Percentiles rank a stretch among this genome's conserved stretches.
Conservation (phyloP, 2,888 invertebrate genomes). For the Lingula anatina region DNA sequence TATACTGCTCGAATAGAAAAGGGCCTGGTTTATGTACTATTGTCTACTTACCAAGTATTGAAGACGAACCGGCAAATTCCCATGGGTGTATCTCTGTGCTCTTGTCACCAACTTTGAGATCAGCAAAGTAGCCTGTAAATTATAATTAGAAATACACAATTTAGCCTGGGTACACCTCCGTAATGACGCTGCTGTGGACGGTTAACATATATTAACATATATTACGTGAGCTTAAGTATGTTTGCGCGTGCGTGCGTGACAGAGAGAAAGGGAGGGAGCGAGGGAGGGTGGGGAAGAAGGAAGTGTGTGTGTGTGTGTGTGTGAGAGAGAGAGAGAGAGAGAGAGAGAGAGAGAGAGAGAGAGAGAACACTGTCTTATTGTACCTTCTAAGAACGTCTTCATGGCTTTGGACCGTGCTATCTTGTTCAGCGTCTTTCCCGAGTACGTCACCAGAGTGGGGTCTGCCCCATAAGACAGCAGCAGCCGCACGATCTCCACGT, state of each 20-base stretch:
- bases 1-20: no score
- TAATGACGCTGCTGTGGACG: background rate
- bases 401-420: constrained; percentile 47
- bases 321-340: background rate
- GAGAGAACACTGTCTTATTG: no score
- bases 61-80: constrained; percentile 6
- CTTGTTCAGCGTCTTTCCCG: constrained; percentile 72
- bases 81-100: constrained; percentile 11
- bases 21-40: no score
- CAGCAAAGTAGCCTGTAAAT: constrained; percentile 25
- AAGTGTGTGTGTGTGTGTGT: background rate
- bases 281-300: background rate
- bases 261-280: background rate
- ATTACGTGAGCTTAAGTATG: background rate
- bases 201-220: background rate
- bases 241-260: background rate
- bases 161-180: no score
- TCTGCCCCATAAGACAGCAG: constrained; percentile 88
- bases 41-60: constrained; percentile 5
- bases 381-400: constrained; percentile 46
- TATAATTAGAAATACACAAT: background rate
- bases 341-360: no score
- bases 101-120: constrained; percentile 25
- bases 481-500: constrained; percentile 79
- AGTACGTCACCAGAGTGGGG: constrained; percentile 57